A percentile compares a stretch with the other conserved stretches of the same genome.
phyloP scores from a whole-genome alignment of 2,888 invertebrate species.

The Amaurobius ferox region DNA sequence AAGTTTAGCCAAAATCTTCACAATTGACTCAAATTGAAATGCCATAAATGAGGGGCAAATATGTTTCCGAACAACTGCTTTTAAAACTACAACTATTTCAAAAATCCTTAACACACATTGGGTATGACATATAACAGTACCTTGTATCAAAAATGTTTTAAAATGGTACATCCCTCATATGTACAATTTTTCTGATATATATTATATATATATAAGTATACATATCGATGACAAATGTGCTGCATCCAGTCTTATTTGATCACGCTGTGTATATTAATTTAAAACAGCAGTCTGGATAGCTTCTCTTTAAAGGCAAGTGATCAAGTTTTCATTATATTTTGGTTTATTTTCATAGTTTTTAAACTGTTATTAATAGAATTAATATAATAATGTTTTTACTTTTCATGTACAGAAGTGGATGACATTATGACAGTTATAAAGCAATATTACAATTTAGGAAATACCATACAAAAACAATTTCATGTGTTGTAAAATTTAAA shows the following conservation, averaged over 20 bases:
- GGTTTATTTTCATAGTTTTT: too few relatives aligned
- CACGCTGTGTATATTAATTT: too few relatives aligned
- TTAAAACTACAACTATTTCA: constrained; percentile 71
- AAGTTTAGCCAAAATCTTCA: constrained; percentile 19
- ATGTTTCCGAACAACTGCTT: constrained; percentile 39
- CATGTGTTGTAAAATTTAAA: too few relatives aligned
- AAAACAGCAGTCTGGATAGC: too few relatives aligned
- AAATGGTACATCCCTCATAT: constrained; percentile 61
- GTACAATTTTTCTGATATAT: constrained; percentile 60
- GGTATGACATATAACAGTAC: constrained; percentile 66
- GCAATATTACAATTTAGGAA: too few relatives aligned
- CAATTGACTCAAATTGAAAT: background rate
- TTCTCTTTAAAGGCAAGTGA: too few relatives aligned
- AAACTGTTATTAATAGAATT: too few relatives aligned
- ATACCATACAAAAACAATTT: too few relatives aligned
- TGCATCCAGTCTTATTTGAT: background rate
- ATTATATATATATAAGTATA: constrained; percentile 66
- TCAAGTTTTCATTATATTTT: too few relatives aligned
- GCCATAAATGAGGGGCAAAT: background rate
- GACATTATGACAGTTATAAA: too few relatives aligned
- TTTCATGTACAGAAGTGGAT: too few relatives aligned
- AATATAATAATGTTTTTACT: too few relatives aligned
- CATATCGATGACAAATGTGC: constrained; percentile 51
- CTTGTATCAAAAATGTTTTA: constrained; percentile 71
- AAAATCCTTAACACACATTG: constrained; percentile 63